Evolutionary conservation across 2,797 vertebrate species (phyloP).

Genomic region (Benthosema pterotum): DNA sequence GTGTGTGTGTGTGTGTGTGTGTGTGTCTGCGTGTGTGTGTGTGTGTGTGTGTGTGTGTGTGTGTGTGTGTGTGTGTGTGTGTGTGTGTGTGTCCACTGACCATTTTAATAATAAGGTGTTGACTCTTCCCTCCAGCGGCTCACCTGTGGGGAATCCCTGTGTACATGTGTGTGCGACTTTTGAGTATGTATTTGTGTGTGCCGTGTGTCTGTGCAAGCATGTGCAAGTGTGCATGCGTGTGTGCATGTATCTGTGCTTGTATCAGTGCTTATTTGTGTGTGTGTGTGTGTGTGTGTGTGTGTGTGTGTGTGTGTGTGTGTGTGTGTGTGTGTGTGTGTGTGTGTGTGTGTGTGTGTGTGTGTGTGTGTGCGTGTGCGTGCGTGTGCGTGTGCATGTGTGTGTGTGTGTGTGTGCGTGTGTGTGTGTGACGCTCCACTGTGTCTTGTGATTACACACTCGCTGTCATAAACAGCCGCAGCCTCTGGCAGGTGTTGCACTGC

Average conservation of each 20-base stretch:
- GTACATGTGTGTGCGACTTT: slow-evolving; percentile 30
- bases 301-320: not conserved
- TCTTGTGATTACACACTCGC: slow-evolving; percentile 73
- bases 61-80: slow-evolving; percentile 29
- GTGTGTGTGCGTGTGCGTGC: slow-evolving; percentile 14
- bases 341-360: slow-evolving; percentile 18
- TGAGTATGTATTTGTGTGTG: slow-evolving; percentile 19
- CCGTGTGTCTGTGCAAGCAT: slow-evolving; percentile 10
- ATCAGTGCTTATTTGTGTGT: slow-evolving; percentile 17
- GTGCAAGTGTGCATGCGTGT: slow-evolving; percentile 37
- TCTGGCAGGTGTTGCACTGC: slow-evolving; percentile 90
- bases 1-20: slow-evolving; percentile 45
- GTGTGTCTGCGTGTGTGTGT: slow-evolving; percentile 15
- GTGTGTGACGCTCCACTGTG: slow-evolving; percentile 43
- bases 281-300: slow-evolving; percentile 18
- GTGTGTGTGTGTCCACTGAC: slow-evolving; percentile 36
- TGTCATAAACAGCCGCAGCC: slow-evolving; percentile 87
- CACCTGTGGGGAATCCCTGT: slow-evolving; percentile 73
- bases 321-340: not conserved
- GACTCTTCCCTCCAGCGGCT: slow-evolving; percentile 68
- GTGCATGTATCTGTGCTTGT: not conserved
- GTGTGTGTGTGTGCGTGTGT: slow-evolving; percentile 22
- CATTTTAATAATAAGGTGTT: slow-evolving; percentile 79
- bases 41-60: slow-evolving; percentile 24
- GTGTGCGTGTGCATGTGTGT: slow-evolving; percentile 20